These are phyloP conservation scores for Buphagus erythrorhynchus DNA, from an alignment of 2,797 vertebrate species.

Conservation along the genomic window DNA sequence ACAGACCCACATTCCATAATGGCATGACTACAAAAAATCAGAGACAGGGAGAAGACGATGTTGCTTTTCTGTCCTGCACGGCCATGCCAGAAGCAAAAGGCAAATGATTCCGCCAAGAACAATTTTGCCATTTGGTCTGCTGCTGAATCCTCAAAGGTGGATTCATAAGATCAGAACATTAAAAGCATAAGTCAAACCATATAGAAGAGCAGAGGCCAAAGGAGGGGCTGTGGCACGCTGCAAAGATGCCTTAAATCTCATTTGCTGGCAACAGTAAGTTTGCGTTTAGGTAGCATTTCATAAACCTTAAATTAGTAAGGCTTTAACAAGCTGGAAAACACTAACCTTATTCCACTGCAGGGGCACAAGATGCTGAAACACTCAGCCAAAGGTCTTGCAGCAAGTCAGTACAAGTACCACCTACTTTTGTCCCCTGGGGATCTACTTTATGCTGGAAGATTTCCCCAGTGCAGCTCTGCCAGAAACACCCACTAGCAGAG, in stretches of 20 bases:
- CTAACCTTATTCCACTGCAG: background rate
- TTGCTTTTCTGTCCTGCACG: background rate
- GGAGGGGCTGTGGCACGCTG: background rate
- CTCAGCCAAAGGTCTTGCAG: background rate
- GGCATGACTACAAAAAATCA: background rate
- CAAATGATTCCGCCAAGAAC: background rate
- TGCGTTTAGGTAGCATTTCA: background rate
- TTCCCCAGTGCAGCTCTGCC: background rate
- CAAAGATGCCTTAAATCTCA: background rate
- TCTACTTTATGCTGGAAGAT: background rate
- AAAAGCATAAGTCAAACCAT: background rate
- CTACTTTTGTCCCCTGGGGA: background rate
- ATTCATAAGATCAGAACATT: background rate
- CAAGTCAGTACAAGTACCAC: background rate
- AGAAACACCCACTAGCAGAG: background rate
- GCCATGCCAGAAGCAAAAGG: background rate
- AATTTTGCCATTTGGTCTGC: background rate
- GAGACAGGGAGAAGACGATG: background rate
- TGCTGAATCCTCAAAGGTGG: background rate
- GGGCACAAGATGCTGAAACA: background rate
- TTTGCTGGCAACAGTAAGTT: background rate
- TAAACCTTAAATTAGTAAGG: background rate
- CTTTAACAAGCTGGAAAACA: background rate
- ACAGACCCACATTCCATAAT: background rate
- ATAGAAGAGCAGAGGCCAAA: background rate